A percentile compares a stretch with the other conserved stretches of the same genome.
Conservation (phyloP, 2,797 vertebrate genomes). For the Pseudopleuronectes americanus region DNA sequence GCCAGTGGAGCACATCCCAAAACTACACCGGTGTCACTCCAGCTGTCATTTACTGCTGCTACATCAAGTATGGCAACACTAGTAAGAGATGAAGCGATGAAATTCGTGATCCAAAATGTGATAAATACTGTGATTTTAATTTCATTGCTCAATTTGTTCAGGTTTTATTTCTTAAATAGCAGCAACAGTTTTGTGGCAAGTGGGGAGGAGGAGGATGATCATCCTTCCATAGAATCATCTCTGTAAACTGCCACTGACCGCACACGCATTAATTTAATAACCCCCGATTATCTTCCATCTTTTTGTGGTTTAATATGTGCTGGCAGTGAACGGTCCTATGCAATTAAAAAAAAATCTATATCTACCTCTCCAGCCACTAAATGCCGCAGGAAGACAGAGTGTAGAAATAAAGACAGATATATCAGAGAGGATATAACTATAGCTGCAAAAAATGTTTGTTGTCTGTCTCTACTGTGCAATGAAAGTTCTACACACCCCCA, state of each 20-base stretch:
- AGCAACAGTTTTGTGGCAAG: too few relatives aligned
- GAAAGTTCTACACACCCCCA: neutral
- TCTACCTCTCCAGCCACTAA: slow-evolving; percentile 7
- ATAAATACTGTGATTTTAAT: too few relatives aligned
- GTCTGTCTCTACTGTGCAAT: neutral
- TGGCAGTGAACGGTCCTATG: slow-evolving; percentile 18
- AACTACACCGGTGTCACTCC: too few relatives aligned
- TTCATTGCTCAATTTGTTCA: too few relatives aligned
- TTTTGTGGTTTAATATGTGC: slow-evolving; percentile 25
- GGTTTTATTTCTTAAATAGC: too few relatives aligned
- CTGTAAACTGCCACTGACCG: slow-evolving; percentile 31
- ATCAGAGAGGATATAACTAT: neutral
- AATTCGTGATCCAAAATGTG: too few relatives aligned
- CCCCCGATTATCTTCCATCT: slow-evolving; percentile 38
- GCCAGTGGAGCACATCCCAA: too few relatives aligned
- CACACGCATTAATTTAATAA: slow-evolving; percentile 44
- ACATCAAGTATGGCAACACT: too few relatives aligned
- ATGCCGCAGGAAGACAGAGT: slow-evolving; percentile 8
- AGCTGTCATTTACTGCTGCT: too few relatives aligned
- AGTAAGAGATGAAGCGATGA: too few relatives aligned
- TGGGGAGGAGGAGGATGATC: slow-evolving; percentile 6
- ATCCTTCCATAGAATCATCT: slow-evolving; percentile 9
- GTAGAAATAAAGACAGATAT: slow-evolving; percentile 15
- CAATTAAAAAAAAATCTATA: slow-evolving; percentile 12
- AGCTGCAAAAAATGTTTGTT: neutral